A percentile compares a stretch with the other conserved stretches of the same genome.
Evolutionary conservation across 2,113 vertebrate genomes (phyloP).

Genomic region (Promerops cafer): DNA sequence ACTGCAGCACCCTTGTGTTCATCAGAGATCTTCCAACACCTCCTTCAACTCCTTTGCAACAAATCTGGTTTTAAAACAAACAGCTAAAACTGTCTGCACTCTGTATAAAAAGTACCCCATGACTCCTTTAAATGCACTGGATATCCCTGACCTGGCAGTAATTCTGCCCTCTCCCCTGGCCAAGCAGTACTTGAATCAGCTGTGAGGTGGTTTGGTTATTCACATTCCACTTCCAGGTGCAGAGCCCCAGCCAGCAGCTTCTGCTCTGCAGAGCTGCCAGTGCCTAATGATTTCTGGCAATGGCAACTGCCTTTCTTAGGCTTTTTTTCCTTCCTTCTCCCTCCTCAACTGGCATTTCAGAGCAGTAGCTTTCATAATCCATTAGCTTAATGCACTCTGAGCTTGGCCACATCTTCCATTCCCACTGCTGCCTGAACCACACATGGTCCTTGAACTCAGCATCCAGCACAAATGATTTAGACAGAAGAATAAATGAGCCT

Average conservation of each 20-base stretch:
- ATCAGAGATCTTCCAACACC: background rate
- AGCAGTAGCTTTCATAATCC: background rate
- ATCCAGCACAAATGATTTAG: background rate
- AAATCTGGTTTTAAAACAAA: background rate
- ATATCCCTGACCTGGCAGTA: background rate
- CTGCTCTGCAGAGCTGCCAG: background rate
- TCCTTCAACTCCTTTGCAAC: background rate
- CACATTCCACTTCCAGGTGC: background rate
- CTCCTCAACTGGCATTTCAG: background rate
- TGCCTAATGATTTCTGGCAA: background rate
- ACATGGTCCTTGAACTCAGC: background rate
- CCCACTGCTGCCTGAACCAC: background rate
- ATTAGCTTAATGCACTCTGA: constrained; percentile 27
- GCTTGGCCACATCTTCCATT: background rate
- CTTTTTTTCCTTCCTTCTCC: background rate
- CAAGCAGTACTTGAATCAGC: background rate
- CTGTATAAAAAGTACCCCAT: background rate
- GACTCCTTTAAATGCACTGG: background rate
- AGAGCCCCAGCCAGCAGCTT: background rate
- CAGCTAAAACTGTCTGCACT: background rate
- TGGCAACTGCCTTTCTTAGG: background rate
- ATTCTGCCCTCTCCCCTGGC: background rate
- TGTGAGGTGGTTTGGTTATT: background rate
- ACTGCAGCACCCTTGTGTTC: background rate
- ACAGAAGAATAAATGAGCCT: background rate